These are phyloP conservation scores for Idaea aversata DNA, from an alignment of 2,888 invertebrate genomes.

Conservation along the genomic window DNA sequence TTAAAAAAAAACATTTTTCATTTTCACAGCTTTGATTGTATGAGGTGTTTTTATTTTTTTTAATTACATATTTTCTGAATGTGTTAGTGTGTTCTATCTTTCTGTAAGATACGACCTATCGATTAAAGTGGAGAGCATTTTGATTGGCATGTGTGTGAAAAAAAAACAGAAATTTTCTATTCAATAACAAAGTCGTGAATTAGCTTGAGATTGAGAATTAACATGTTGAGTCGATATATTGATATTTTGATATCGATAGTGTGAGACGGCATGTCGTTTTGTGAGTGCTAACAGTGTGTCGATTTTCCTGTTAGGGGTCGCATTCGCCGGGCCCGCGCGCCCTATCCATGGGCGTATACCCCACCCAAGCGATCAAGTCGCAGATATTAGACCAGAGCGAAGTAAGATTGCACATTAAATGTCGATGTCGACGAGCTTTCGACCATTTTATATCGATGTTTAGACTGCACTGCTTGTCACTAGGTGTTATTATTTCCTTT, in stretches of 20 bases:
- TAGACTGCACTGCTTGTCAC: constrained; percentile 78
- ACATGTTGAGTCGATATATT: constrained; percentile 35
- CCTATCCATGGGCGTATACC: constrained; percentile 94
- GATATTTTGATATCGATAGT: constrained; percentile 43
- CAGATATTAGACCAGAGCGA: constrained; percentile 92
- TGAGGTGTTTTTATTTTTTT: constrained; percentile 43
- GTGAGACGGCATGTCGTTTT: constrained; percentile 68
- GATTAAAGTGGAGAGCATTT: constrained; percentile 35
- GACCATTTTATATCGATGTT: constrained; percentile 73
- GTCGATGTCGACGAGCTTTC: constrained; percentile 70
- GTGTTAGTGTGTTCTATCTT: constrained; percentile 47
- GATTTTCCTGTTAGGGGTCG: constrained; percentile 87
- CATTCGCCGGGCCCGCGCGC: constrained; percentile 95
- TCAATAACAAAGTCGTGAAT: constrained; percentile 35
- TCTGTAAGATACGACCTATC: constrained; percentile 43
- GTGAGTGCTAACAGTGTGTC: constrained; percentile 82
- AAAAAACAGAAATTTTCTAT: constrained; percentile 14
- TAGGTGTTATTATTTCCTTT: constrained; percentile 65
- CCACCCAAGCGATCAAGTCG: constrained; percentile 93
- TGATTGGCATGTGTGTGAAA: constrained; percentile 60
- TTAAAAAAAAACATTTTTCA: constrained; percentile 40
- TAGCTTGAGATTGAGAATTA: constrained; percentile 58
- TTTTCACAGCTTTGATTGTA: constrained; percentile 75
- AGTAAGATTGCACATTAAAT: constrained; percentile 86
- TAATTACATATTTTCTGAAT: constrained; percentile 43